Conservation (phyloP, 2,113 vertebrate species). For the Thryonomys swinderianus region DNA sequence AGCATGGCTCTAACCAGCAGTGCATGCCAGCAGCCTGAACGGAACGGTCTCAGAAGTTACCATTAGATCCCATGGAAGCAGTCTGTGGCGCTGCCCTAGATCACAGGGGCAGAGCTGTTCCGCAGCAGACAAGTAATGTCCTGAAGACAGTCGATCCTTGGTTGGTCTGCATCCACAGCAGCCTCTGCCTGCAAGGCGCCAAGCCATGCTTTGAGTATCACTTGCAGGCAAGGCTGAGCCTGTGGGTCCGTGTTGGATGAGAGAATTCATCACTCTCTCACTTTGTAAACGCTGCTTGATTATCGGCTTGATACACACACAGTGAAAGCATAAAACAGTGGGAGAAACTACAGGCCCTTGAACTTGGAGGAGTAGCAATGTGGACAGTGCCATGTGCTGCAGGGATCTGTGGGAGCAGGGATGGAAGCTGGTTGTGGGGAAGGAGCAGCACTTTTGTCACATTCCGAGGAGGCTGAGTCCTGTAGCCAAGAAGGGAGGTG, state of each 20-base stretch:
- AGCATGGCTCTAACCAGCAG: neutral
- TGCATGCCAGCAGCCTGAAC: neutral
- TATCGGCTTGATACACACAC: neutral
- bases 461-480: neutral
- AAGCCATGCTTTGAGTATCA: neutral
- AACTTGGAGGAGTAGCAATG: neutral
- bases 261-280: neutral
- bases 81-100: neutral
- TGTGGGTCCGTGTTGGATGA: neutral
- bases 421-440: neutral
- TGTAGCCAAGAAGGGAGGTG: neutral
- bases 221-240: neutral
- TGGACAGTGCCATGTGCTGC: rapidly evolving
- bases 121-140: neutral
- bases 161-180: neutral
- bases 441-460: neutral
- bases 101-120: neutral
- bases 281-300: neutral
- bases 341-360: neutral
- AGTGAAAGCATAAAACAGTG: neutral
- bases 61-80: rapidly evolving
- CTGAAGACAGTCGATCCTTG: rapidly evolving
- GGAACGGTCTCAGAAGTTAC: neutral
- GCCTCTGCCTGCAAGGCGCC: neutral
- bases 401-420: neutral